phyloP scores from a whole-genome alignment of 2,888 invertebrate genomes.

The Lepidochrysops patricia region DNA sequence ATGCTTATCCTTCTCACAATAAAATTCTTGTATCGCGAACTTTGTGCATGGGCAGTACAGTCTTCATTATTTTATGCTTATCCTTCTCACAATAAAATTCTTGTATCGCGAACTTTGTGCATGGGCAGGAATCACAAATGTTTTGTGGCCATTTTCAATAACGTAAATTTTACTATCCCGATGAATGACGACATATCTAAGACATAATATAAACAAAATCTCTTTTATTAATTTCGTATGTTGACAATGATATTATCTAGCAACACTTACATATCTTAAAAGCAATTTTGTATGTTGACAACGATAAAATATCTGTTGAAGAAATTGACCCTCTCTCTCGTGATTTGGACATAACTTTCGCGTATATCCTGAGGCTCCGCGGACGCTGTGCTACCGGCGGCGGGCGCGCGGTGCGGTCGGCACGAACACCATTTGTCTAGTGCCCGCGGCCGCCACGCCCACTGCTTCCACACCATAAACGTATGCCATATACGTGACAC shows the following conservation, averaged over 20 bases:
- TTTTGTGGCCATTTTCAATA: too few species aligned
- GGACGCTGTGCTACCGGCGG: conserved; percentile 71
- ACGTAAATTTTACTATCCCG: too few species aligned
- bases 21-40: too few species aligned
- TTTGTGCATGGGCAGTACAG: too few species aligned
- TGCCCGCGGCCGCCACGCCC: conserved; percentile 63
- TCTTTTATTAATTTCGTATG: neutral
- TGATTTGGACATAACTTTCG: neutral
- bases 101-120: too few species aligned
- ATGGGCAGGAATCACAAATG: too few species aligned
- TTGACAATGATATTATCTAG: too few species aligned
- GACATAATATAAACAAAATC: too few species aligned
- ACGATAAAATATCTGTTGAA: neutral
- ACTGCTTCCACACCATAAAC: conserved; percentile 47
- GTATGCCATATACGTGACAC: conserved; percentile 2
- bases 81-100: too few species aligned
- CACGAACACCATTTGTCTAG: conserved; percentile 65
- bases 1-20: too few species aligned
- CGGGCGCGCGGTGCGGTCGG: conserved; percentile 66
- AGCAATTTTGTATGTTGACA: neutral
- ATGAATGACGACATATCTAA: too few species aligned
- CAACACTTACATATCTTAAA: neutral
- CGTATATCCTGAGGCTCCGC: conserved; percentile 37
- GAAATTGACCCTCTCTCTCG: conserved; percentile 3
- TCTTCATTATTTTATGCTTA: too few species aligned